Conservation (phyloP, 2,797 vertebrate genomes). For the Onychomys arenicola region DNA sequence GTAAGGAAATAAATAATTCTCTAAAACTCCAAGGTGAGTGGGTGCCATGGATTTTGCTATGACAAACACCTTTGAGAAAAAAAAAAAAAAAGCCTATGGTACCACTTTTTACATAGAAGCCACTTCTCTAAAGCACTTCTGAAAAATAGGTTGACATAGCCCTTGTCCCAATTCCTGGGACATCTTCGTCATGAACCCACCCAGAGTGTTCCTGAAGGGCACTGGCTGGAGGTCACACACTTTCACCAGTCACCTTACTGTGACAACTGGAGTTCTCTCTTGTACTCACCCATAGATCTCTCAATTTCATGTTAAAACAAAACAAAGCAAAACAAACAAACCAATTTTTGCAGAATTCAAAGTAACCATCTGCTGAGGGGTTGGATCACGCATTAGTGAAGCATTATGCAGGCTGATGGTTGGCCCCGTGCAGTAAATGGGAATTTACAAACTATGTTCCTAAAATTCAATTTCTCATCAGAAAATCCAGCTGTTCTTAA, state of each 20-base stretch:
- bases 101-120: slow-evolving; percentile 59
- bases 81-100: slow-evolving; percentile 38
- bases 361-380: slow-evolving; percentile 73
- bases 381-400: slow-evolving; percentile 67
- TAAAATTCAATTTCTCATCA: slow-evolving; percentile 73
- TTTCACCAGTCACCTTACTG: slow-evolving; percentile 41
- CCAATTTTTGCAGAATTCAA: slow-evolving; percentile 67
- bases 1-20: slow-evolving; percentile 87
- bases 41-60: slow-evolving; percentile 62
- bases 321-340: too few species aligned
- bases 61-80: slow-evolving; percentile 66
- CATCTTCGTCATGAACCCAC: background rate
- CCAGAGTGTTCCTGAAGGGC: slow-evolving; percentile 68
- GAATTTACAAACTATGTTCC: slow-evolving; percentile 73
- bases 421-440: slow-evolving; percentile 73
- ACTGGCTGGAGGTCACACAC: background rate
- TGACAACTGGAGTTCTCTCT: slow-evolving; percentile 76
- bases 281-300: slow-evolving; percentile 72
- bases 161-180: background rate
- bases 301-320: slow-evolving; percentile 63
- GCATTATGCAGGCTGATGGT: slow-evolving; percentile 66
- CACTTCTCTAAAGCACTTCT: slow-evolving; percentile 77
- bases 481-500: slow-evolving; percentile 68
- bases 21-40: slow-evolving; percentile 77
- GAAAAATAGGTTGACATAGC: slow-evolving; percentile 63